Evolutionary conservation across 2,888 invertebrate species (phyloP), one percentile per base, ranked within the genome.

Genomic region (Synergus itoensis): DNA sequence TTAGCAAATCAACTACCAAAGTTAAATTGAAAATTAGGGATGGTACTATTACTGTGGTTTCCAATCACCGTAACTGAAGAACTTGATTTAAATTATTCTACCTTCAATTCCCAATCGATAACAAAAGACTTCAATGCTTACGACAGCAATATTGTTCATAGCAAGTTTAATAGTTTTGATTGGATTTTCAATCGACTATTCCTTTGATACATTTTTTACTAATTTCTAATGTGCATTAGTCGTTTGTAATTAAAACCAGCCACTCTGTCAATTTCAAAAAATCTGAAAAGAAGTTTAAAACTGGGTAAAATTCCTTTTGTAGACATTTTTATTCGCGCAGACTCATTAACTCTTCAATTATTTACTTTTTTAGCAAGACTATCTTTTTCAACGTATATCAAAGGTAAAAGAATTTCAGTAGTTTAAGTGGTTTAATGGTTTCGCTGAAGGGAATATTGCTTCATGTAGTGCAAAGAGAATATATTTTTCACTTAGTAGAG

Each of bases 21-120:
- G 60, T 60, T 21, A 60, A 60, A 60, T 60, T 60, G 60, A 60
- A 60, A 60, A 60, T 60, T 18, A 21, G 11, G 21, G 21, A 60
- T 12, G 21, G 21, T 60, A 4, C 60, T 21, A 60, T 60, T 12
- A 21, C 21, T 4, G 60, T 60, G 8, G n/a, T 53, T 53, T 60
- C 60, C 21, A 60, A 60, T 60, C 60, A 60, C 21, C 60, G 9
- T 12, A 60, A 21, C 21, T 21, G 21, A 60, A 21, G 60, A 60
- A 60, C 21, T 21, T 21, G 1, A 12, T 21, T 11, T 21, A 21
- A 60, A 21, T 21, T 12, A 60, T 21, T 21, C 60, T 8, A 12
- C 60, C 11, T 12, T 60, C 60, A 60, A 21, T 60, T 11, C 12
- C 11, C 11, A 60, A 12, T 60, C 21, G 12, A 60, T 60, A 60